Base-by-base conservation (phyloP, 1,140 invertebrate genomes). In the Diorhabda carinulata region DNA sequence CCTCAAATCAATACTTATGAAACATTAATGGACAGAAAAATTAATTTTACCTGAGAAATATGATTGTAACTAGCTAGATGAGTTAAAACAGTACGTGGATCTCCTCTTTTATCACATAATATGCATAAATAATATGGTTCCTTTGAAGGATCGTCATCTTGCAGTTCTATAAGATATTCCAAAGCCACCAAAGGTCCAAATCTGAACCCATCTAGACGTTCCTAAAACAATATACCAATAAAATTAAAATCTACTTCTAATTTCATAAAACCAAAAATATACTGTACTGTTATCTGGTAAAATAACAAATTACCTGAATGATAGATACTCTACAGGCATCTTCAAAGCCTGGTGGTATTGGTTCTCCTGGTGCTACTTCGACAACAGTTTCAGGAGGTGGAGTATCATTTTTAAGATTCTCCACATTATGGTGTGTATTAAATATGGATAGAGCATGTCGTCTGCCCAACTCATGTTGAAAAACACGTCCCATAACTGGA, bases 21-120 rank as follows among this genome's bases (percentile, higher is more conserved):
- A 56, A 7, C n/a, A 56, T 57, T 57, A 3, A 25, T 57, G 57
- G 7, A n/a, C 7, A 25, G 25, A 25, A 25, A 25, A 25, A 25
- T 25, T 25, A 25, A 1, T 45, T 45, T 60, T 73, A 80, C 79
- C 66, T 75, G 76, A 45, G 73, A 70, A 66, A 80, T 75, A 75
- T 93, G 91, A 76, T 87, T 88, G 75, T 87, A 88, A 75, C 90
- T 91, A 3, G 87, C 88, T 74, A 92, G 84, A 78, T 93, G 91
- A 61, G 87, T 87, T 81, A 92, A 87, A 67, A 92, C 89, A 10
- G 88, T 91, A 43, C 90, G 84, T 45, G 87, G 87, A 80, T 91
- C 89, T 42, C 90, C 90, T 74, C 88, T 87, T 78, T 92, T 92
- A 73, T 87, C 85, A 81, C 91, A 93, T 57, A 92, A 82, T 69